phyloP scores from a whole-genome alignment of 2,888 invertebrate genomes.

The Oligia fasciuncula region DNA sequence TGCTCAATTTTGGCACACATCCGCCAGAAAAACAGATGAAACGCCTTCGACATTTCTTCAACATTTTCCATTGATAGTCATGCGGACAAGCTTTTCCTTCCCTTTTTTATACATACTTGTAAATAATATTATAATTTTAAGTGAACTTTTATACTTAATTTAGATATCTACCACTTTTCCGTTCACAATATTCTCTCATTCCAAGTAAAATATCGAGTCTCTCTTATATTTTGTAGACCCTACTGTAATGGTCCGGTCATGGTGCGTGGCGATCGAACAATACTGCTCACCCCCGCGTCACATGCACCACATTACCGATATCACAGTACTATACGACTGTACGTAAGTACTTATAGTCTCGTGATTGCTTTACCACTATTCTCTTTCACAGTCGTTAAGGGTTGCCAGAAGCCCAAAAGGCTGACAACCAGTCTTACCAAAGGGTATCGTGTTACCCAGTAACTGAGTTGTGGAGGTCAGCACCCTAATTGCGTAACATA shows the following conservation, averaged over 20 bases:
- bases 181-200: background rate
- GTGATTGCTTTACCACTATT: background rate
- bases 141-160: too few species aligned
- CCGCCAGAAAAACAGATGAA: background rate
- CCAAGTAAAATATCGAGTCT: background rate
- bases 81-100: too few species aligned
- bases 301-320: conserved; percentile 40
- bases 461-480: too few species aligned
- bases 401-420: background rate
- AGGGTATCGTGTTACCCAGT: too few species aligned
- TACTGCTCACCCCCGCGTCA: conserved; percentile 72
- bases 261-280: conserved; percentile 83
- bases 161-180: background rate
- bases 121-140: too few species aligned
- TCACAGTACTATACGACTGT: conserved; percentile 14
- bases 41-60: background rate
- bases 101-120: too few species aligned
- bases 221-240: conserved; percentile 68
- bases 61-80: too few species aligned
- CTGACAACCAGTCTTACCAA: background rate
- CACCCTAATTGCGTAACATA: too few species aligned
- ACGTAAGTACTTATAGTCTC: background rate
- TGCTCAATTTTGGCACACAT: background rate
- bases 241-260: conserved; percentile 82
- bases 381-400: background rate